Evolutionary conservation across 1,140 invertebrate species (phyloP).

Genomic region (Sinella curviseta): DNA sequence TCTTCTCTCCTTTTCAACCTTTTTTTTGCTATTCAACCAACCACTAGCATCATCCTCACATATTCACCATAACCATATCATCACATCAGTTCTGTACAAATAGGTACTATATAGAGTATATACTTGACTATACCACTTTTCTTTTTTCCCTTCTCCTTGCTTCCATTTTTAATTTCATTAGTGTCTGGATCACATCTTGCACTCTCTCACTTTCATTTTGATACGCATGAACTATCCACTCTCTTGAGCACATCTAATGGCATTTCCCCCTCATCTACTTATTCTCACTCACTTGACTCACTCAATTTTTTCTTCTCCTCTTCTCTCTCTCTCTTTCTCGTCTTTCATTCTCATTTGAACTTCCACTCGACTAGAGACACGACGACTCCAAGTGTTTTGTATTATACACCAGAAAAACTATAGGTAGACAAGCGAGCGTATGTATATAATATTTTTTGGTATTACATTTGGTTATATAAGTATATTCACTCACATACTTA

Average conservation of each 20-base stretch:
- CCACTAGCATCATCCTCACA: no score
- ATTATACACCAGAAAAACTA: neutral
- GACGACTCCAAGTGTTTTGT: neutral
- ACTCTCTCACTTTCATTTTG: slow-evolving; percentile 43
- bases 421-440: neutral
- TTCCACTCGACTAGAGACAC: neutral
- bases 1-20: no score
- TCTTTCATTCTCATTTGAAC: slow-evolving; percentile 9
- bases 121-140: no score
- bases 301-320: neutral
- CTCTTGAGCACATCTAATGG: slow-evolving; percentile 27
- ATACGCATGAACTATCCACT: slow-evolving; percentile 43
- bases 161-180: slow-evolving; percentile 49
- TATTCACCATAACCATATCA: no score
- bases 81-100: no score
- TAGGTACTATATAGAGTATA: no score
- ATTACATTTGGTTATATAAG: no score
- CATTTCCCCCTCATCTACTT: slow-evolving; percentile 24
- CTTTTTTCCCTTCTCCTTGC: slow-evolving; percentile 27
- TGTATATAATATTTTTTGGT: no score
- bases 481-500: neutral
- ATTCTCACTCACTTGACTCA: slow-evolving; percentile 23
- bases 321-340: slow-evolving; percentile 28
- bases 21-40: no score
- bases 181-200: slow-evolving; percentile 45